Evolutionary conservation across 2,113 vertebrate species (phyloP), one percentile per base, ranked within the genome.

Genomic region (Salminus brasiliensis): DNA sequence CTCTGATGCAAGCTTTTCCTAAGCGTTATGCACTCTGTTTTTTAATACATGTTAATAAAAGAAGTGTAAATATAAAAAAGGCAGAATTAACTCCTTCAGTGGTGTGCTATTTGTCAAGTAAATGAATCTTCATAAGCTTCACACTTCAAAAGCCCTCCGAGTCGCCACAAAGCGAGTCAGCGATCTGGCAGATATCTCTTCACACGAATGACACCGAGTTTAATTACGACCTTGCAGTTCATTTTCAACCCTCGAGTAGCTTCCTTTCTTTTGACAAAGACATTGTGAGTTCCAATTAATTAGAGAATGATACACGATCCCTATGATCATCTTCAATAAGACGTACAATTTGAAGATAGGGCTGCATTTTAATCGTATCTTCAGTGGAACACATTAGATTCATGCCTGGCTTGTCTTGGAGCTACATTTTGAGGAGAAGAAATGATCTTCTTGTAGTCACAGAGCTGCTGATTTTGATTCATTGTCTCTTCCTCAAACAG

Each of bases 211-310:
- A 66, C 73, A 43, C 52, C 15, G 25, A 79, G 62, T 55, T 45
- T 72, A 72, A 79, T 79, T 79, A 72, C 55, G 45, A 79, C 57
- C 57, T 78, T 72, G 47, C 41, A 62, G 67, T 43, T 29, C 39
- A 72, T 77, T 71, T 53, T 55, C 52, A 29, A 36, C 43, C 25
- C 43, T 32, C 8, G 18, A 59, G 32, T 41, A 23, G 16, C 52
- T 63, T 73, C 29, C 30, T 32, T 75, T 68, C 27, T 69, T 59
- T 36, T 41, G 45, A 39, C 62, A 32, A 74, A 73, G n/a, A 57
- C 71, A 57, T 25, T 39, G 71, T 53, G 69, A 68, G 66, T 73
- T 80, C 36, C 32, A 72, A 30, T 55, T 72, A 41, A 76, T 63
- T 53, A 45, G 21, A 43, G 27, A 72, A 16, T 6, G 41, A 62